These are phyloP conservation scores for Pogona vitticeps DNA, from an alignment of 2,113 vertebrate genomes.

Conservation along the genomic window DNA sequence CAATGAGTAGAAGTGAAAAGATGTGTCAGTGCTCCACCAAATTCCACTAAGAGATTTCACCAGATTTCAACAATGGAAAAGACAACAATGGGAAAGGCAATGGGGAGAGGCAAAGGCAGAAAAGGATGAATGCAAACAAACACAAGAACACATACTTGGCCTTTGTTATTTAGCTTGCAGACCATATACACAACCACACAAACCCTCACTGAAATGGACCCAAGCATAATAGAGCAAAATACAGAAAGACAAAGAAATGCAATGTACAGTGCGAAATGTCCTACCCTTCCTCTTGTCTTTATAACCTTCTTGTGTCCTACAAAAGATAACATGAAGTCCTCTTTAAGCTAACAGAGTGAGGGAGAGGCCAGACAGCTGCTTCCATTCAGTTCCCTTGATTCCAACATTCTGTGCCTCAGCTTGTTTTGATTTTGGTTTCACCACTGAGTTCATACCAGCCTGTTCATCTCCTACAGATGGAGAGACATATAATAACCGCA, in stretches of 20 bases:
- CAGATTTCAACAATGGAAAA: not conserved
- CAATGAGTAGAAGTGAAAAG: not conserved
- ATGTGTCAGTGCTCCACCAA: not conserved
- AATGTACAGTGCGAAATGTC: not conserved
- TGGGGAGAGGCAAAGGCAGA: not conserved
- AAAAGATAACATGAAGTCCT: constrained; percentile 37
- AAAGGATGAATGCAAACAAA: not conserved
- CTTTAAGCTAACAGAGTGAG: constrained; percentile 36
- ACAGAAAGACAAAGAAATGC: constrained; percentile 20
- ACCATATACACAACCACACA: constrained; percentile 12
- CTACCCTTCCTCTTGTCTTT: not conserved
- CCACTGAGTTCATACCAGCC: constrained; percentile 16
- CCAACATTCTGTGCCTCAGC: constrained; percentile 44
- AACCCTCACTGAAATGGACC: not conserved
- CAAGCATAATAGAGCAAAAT: not conserved
- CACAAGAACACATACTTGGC: not conserved
- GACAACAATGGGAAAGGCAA: not conserved
- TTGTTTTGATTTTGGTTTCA: constrained; percentile 47
- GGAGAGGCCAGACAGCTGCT: constrained; percentile 40
- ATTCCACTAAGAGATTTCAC: not conserved
- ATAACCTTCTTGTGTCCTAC: not conserved
- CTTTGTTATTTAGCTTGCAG: not conserved
- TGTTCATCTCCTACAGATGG: not conserved
- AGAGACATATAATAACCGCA: constrained; percentile 2
- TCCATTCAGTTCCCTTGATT: constrained; percentile 45